Conservation (phyloP, 2,113 vertebrate species). For the Ellobius talpinus region DNA sequence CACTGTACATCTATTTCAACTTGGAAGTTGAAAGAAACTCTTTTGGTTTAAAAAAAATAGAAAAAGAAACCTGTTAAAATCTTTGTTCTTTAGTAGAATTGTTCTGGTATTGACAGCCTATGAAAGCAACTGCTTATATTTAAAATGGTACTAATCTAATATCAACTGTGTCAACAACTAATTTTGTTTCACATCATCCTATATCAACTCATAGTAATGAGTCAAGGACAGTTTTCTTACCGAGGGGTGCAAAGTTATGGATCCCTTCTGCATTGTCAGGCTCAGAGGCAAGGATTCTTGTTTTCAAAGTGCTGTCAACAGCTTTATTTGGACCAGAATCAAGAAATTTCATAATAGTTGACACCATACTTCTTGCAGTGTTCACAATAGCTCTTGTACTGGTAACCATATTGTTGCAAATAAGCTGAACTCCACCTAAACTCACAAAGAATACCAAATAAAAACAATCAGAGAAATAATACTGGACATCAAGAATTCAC, state of each 20-base stretch:
- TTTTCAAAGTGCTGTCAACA: conserved; percentile 95
- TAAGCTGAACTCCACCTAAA: conserved; percentile 97
- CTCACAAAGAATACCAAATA: conserved; percentile 48
- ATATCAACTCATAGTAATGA: background rate
- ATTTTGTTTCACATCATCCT: background rate
- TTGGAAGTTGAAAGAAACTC: conserved; percentile 25
- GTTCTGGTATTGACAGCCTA: background rate
- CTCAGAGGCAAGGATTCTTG: conserved; percentile 96
- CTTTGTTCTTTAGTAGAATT: background rate
- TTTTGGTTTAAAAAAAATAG: background rate
- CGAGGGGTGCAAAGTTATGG: conserved; percentile 98
- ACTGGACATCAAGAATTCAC: background rate
- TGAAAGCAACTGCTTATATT: conserved; percentile 37
- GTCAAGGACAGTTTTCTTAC: conserved; percentile 84
- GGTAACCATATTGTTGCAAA: conserved; percentile 99
- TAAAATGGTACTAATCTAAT: background rate
- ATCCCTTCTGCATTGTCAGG: conserved; percentile 99
- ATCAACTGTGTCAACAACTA: conserved; percentile 5
- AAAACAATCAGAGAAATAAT: conserved; percentile 3
- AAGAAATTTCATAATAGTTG: conserved; percentile 99
- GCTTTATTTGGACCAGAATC: conserved; percentile 97
- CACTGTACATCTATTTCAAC: background rate
- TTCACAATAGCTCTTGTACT: conserved; percentile 99
- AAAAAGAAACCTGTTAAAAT: conserved; percentile 21
- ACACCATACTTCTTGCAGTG: conserved; percentile 99